Evolutionary conservation across 2,888 invertebrate species (phyloP), one percentile per base, ranked within the genome.

Genomic region (Harmothoe impar): DNA sequence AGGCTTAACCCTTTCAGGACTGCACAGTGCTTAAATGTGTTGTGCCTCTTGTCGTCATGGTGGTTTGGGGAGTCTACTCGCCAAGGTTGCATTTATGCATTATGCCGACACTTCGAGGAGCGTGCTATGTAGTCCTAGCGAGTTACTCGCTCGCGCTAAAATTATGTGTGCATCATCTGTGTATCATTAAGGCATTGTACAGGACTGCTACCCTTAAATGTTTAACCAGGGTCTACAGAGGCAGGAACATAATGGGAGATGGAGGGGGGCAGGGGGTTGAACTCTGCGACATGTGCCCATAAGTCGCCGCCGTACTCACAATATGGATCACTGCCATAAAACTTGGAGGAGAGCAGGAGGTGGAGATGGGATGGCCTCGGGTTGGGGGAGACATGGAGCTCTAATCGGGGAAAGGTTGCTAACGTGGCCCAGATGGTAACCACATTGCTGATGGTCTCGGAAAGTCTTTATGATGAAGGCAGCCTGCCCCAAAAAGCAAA

Each of bases 321-420:
- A 5, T 78, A 35, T 29, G 78, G 78, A 78, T 33, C 35, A 78
- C 3, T 3, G 78, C 78, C 78, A 7, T 35, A 33, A 78, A 78
- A 78, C 3, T 29, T n/a, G n/a, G 68, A 78, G 78, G 20, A 20
- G 12, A 62, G 62, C 62, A 62, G 62, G 23, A 62, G 7, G 23
- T 62, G 62, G 62, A 15, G 62, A 62, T 62, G 62, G 62, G 62
- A 43, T 43, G 43, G 43, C 43, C 3, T 10, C 3, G 43, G 43
- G 43, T 10, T 43, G 43, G 43, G 43, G 43, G 43, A 25, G 78
- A 78, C 78, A 78, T 78, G 78, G n/a, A 78, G n/a, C 5, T 78
- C 78, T 78, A 78, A 78, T 78, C 78, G 31, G 78, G 35, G 78
- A 35, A 78, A 78, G 78, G 78, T 78, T 78, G 3, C 78, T 78